These are phyloP conservation scores for Ancistrus triradiatus DNA, from an alignment of 2,113 vertebrate species.

Conservation along the genomic window DNA sequence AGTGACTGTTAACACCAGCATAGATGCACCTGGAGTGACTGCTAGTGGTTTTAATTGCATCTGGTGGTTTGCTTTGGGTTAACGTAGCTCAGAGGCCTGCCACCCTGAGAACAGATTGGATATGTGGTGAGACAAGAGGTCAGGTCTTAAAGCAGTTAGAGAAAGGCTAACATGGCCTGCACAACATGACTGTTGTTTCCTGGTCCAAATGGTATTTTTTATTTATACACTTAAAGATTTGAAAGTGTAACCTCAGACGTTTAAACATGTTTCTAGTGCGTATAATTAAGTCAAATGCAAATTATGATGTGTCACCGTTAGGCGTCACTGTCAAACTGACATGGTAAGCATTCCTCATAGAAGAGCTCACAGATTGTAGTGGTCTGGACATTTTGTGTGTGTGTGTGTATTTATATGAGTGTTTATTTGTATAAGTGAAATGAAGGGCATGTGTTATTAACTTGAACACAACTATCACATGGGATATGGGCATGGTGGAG, in stretches of 20 bases:
- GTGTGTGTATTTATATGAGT: conserved; percentile 18
- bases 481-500: conserved; percentile 64
- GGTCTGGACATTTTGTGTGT: conserved; percentile 36
- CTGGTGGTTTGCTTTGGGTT: too few relatives aligned
- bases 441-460: conserved; percentile 47
- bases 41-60: neutral
- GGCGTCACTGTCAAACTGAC: conserved; percentile 8
- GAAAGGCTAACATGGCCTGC: too few relatives aligned
- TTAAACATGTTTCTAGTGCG: too few relatives aligned
- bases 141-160: too few relatives aligned
- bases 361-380: conserved; percentile 37
- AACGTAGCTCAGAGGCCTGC: neutral
- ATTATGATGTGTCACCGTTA: conserved; percentile 9
- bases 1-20: neutral
- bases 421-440: conserved; percentile 25
- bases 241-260: too few relatives aligned
- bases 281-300: too few relatives aligned
- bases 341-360: conserved; percentile 27
- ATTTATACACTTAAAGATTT: too few relatives aligned
- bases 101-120: conserved; percentile 1
- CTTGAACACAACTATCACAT: conserved; percentile 51
- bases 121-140: neutral
- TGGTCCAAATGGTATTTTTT: too few relatives aligned
- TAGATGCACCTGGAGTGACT: neutral
- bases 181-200: too few relatives aligned